Base-by-base conservation (phyloP, 2,113 vertebrate genomes). In the Zosterops lateralis region DNA sequence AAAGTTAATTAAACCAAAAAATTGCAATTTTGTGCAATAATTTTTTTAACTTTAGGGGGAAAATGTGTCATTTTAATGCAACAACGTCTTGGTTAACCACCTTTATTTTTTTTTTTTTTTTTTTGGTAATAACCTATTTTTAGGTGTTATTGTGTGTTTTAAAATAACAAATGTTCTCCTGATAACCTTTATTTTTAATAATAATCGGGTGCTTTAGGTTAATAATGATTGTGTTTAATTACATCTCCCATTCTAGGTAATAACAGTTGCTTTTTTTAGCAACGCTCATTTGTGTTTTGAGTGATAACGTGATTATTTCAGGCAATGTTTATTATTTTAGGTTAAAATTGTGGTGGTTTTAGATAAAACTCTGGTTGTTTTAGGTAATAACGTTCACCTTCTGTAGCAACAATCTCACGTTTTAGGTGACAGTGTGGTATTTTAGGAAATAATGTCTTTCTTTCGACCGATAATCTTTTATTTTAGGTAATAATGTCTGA, bases 1-100 rank as follows among this genome's bases (percentile, higher is more conserved):
- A 12, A 36, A 50, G 1, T 38, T 5, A 9, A 47, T 40, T 2
- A 9, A 40, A 0, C 0, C 7, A 12, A 36, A 50, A 8, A 0
- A 7, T 40, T 36, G 3, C 11, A 22, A 12, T 26, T 79, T 44
- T 31, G 17, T 26, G 26, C 5, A 3, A 17, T 10, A 45, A 17
- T 34, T 0, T 4, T 7, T 7, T 0, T 0, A 38, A 14, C 5
- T 77, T 68, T 12, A 77, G 45, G 38, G 38, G 38, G 12, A 12
- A 45, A 53, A 16, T 10, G 32, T 13, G 0, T 51, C 4, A 1
- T 1, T 24, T 48, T 2, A 32, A 65, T 24, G 51, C 4, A 44
- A 47, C 8, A 36, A 19, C 51, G 0, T 48, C 10, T 58, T 24
- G 60, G 2, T 34, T 61, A 36, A 61, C 32, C 7, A 4, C 2